Conservation (phyloP, 1,140 invertebrate genomes). For the Caenorhabditis tropicalis region DNA sequence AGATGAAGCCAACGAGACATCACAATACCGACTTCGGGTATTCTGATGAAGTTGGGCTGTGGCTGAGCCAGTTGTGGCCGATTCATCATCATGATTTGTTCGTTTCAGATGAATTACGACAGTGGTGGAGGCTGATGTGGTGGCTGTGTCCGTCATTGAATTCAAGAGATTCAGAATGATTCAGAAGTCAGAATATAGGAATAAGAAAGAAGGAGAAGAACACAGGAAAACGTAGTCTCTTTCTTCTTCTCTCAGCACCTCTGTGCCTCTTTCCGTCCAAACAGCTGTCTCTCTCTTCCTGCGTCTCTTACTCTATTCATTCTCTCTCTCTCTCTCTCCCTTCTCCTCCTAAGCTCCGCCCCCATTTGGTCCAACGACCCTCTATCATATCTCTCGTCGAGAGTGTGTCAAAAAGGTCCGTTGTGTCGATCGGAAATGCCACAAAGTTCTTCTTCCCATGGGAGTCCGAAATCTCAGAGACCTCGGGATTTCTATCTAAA, state of each 20-base stretch:
- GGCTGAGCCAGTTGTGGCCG: background rate
- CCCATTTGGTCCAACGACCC: background rate
- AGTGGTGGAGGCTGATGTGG: slow-evolving; percentile 1
- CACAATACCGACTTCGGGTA: background rate
- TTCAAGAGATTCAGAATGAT: background rate
- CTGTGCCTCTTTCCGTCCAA: background rate
- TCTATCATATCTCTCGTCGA: slow-evolving; percentile 14
- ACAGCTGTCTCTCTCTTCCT: slow-evolving; percentile 7
- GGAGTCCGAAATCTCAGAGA: background rate
- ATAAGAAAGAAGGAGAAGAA: background rate
- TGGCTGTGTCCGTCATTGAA: background rate
- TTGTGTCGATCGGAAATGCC: background rate
- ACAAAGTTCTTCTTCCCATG: background rate
- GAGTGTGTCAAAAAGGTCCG: background rate
- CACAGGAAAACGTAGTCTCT: background rate
- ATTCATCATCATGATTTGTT: background rate
- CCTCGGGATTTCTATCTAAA: background rate
- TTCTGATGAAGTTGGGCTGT: background rate
- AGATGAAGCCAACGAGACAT: slow-evolving; percentile 2
- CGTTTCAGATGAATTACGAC: slow-evolving; percentile 17
- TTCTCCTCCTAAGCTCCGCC: background rate
- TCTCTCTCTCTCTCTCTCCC: background rate
- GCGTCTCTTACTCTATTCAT: background rate
- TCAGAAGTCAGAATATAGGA: background rate
- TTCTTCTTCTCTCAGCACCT: background rate